Evolutionary conservation across 1,140 invertebrate genomes (phyloP).

Genomic region (Anastrepha ludens): DNA sequence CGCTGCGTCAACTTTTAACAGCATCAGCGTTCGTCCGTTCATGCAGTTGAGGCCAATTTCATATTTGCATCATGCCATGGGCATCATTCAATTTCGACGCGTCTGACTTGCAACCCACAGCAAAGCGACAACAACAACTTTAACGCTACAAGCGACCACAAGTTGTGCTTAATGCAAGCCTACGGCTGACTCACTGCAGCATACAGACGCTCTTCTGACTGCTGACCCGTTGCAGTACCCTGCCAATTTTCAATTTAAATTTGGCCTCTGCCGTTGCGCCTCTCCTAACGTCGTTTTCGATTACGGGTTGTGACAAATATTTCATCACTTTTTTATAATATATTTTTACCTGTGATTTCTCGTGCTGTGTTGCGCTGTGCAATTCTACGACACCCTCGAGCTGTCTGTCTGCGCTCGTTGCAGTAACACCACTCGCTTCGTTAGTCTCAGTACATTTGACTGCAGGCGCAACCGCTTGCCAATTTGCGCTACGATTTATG

Average conservation of each 20-base stretch:
- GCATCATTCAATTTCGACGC: constrained; percentile 1
- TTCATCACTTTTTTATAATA: background rate
- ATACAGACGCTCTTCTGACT: background rate
- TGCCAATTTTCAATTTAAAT: constrained; percentile 41
- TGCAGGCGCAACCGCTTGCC: background rate
- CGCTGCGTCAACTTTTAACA: background rate
- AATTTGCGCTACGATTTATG: background rate
- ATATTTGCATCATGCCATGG: background rate
- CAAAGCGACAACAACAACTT: background rate
- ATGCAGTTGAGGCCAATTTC: background rate
- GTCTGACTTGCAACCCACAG: background rate
- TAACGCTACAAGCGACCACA: background rate
- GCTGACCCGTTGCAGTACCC: background rate
- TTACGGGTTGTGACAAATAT: background rate
- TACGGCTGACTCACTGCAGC: background rate
- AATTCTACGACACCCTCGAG: background rate
- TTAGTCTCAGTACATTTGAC: background rate
- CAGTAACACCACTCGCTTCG: background rate
- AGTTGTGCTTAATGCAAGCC: constrained; percentile 13
- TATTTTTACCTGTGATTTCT: background rate
- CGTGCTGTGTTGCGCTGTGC: too few species aligned
- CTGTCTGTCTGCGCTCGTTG: background rate
- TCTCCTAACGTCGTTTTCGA: background rate
- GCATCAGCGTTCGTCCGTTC: background rate
- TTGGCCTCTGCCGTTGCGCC: background rate